Base-by-base conservation (phyloP, 2,113 vertebrate species). In the Paedocypris sp. region DNA sequence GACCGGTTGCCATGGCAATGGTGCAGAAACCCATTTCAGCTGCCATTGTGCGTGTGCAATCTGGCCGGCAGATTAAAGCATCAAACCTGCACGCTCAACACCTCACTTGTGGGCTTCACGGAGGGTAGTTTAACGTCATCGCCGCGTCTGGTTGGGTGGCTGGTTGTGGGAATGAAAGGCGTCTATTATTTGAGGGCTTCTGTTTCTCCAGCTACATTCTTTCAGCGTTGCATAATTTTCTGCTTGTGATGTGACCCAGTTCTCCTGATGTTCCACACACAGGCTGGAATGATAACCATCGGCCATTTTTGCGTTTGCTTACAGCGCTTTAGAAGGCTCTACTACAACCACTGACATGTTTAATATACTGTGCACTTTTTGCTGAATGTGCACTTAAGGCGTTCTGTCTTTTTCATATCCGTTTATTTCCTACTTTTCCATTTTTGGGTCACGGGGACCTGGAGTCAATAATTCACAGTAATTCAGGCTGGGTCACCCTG, bases 1-100 rank as follows among this genome's bases (percentile, higher is more conserved):
- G 64, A 69, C 59, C 60, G 64, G 73, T 82, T 87, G 75, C 79
- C 75, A 69, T 68, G 73, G 78, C 72, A 65, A 79, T 25, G 42
- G 71, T 67, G 62, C 67, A 79, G 75, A 81, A 79, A 73, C 76
- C 78, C 66, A 62, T 65, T 71, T 70, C 79, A 73, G 49, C 68
- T 73, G 66, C 49, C 59, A 64, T 35, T 60, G 50, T 52, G 43
- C 57, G 38, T 32, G 60, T 67, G 51, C 65, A 71, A 48, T 74
- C 54, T 66, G 62, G 60, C 49, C 53, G 25, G 8, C 26, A 66
- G 65, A 68, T 62, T n/a, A n/a, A n/a, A n/a, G n/a, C n/a, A n/a
- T n/a, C 20, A 39, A 54, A 13, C 10, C 38, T 42, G 38, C 33
- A 36, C 19, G 15, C 20, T 4, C 54, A 45, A n/a, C n/a, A n/a